Evolutionary conservation across 2,888 invertebrate genomes (phyloP).

Genomic region (Phrixothrix hirtus): DNA sequence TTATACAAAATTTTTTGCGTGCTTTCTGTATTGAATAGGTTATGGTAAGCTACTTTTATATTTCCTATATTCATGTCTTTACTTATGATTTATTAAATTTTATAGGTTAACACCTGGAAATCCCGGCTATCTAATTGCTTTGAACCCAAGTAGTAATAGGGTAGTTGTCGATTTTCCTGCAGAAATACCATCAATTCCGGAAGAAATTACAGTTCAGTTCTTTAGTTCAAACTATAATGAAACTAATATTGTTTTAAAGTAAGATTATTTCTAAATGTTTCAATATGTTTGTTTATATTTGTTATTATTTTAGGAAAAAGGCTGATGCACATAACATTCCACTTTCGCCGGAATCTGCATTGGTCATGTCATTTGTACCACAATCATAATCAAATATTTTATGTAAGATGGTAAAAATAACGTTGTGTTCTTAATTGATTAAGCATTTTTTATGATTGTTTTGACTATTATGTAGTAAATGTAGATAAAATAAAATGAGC

Average conservation of each 20-base stretch:
- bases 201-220: constrained; percentile 64
- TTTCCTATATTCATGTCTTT: neutral
- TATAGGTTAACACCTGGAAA: constrained; percentile 72
- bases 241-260: constrained; percentile 55
- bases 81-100: constrained; percentile 4
- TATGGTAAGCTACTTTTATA: constrained; percentile 6
- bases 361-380: constrained; percentile 73
- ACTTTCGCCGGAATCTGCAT: constrained; percentile 65
- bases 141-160: constrained; percentile 63
- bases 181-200: constrained; percentile 56
- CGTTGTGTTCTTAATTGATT: neutral
- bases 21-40: constrained; percentile 17
- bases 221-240: constrained; percentile 60
- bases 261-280: constrained; percentile 42
- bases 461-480: too few species aligned
- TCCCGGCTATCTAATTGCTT: constrained; percentile 74
- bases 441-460: neutral
- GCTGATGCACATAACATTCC: constrained; percentile 60
- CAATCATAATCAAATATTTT: constrained; percentile 32
- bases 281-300: constrained; percentile 13
- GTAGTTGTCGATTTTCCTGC: constrained; percentile 62
- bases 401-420: neutral
- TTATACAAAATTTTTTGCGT: constrained; percentile 3
- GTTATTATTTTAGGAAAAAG: constrained; percentile 61
- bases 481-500: neutral